Evolutionary conservation across 2,797 vertebrate genomes (phyloP).

Genomic region (Anguilla anguilla): DNA sequence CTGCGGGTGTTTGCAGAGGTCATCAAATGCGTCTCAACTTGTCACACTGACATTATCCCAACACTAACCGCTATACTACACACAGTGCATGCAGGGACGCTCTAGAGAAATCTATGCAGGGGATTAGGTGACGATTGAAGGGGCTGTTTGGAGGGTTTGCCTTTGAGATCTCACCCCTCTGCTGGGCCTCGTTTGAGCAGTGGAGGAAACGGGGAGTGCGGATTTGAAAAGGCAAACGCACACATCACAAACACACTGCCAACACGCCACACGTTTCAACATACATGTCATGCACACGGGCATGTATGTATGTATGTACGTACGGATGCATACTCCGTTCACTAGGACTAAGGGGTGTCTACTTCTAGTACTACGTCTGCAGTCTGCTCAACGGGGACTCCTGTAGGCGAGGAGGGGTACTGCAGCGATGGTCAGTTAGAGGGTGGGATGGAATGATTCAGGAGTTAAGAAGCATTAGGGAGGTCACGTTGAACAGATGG

Average conservation of each 20-base stretch:
- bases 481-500: conserved; percentile 43
- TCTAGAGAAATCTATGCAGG: not conserved
- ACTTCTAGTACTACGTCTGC: conserved; percentile 10
- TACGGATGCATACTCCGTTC: not conserved
- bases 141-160: not conserved
- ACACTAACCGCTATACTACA: not conserved
- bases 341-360: not conserved
- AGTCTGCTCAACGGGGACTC: conserved; percentile 28
- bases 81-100: not conserved
- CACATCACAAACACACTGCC: not conserved
- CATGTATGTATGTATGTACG: not conserved
- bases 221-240: not conserved
- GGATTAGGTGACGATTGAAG: not conserved
- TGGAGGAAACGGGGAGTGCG: not conserved
- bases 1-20: not conserved
- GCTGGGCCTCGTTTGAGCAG: not conserved
- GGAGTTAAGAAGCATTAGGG: conserved; percentile 59
- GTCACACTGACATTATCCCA: not conserved
- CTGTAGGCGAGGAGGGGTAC: conserved; percentile 40
- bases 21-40: not conserved
- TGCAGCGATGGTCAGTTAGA: conserved; percentile 61
- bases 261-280: not conserved
- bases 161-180: not conserved
- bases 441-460: conserved; percentile 50
- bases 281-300: conserved; percentile 19